phyloP scores from a whole-genome alignment of 2,888 invertebrate genomes.

The Lymantria monacha region DNA sequence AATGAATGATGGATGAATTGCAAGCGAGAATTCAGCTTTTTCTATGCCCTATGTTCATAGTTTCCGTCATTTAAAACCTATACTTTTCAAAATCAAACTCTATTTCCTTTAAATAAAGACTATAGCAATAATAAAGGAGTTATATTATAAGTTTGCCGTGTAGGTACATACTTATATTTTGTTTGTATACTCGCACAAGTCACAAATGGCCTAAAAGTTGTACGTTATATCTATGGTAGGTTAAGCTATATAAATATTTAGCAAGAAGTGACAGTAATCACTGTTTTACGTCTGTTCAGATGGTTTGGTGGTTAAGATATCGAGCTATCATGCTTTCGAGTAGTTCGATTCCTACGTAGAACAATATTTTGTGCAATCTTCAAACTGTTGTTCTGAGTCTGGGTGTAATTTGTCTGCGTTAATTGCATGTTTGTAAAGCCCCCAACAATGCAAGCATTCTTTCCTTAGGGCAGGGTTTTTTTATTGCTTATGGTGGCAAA shows the following conservation, averaged over 20 bases:
- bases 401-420: no score
- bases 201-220: constrained; percentile 67
- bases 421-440: no score
- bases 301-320: no score
- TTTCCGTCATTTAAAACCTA: constrained; percentile 14
- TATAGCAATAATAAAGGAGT: constrained; percentile 1
- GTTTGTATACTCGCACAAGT: constrained; percentile 58
- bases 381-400: no score
- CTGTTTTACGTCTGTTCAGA: no score
- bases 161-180: constrained; percentile 55
- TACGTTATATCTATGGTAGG: constrained; percentile 5
- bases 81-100: constrained; percentile 25
- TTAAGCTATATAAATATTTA: background rate
- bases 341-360: no score
- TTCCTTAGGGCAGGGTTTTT: no score
- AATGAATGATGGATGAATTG: constrained; percentile 78
- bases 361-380: no score
- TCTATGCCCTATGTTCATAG: constrained; percentile 45
- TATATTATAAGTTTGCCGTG: background rate
- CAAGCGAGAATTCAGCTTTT: constrained; percentile 64
- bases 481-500: no score
- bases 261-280: background rate
- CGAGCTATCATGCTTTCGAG: no score
- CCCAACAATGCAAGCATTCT: no score
- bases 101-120: constrained; percentile 16